These are phyloP conservation scores for Colinus virginianus DNA, from an alignment of 2,113 vertebrate genomes.

Conservation along the genomic window DNA sequence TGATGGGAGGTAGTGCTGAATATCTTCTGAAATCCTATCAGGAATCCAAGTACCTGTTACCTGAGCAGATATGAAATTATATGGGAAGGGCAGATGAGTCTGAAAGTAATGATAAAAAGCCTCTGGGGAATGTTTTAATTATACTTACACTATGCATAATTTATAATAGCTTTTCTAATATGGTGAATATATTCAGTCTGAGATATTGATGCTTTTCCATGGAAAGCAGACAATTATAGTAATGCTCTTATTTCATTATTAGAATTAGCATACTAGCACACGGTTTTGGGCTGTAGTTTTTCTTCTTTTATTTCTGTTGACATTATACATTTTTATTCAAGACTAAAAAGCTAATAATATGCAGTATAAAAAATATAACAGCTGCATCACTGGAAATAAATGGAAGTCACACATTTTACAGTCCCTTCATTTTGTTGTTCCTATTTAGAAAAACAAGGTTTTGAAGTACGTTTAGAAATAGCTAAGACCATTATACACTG, in stretches of 20 bases:
- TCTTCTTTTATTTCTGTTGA: background rate
- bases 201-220: background rate
- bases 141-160: constrained; percentile 19
- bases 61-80: background rate
- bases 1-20: background rate
- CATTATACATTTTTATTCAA: background rate
- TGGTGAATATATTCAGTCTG: background rate
- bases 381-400: background rate
- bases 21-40: background rate
- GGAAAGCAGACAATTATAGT: constrained; percentile 15
- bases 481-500: background rate
- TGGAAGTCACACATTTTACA: background rate
- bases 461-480: background rate
- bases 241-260: background rate
- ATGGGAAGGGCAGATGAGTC: background rate
- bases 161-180: constrained; percentile 34
- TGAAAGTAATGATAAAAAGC: constrained; percentile 5
- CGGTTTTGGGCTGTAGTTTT: background rate
- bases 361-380: background rate
- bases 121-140: constrained; percentile 46
- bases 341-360: background rate
- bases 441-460: background rate
- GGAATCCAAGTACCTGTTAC: background rate
- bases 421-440: background rate
- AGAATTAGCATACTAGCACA: background rate